Evolutionary conservation across 2,888 invertebrate genomes (phyloP).

Genomic region (Melanargia galathea): DNA sequence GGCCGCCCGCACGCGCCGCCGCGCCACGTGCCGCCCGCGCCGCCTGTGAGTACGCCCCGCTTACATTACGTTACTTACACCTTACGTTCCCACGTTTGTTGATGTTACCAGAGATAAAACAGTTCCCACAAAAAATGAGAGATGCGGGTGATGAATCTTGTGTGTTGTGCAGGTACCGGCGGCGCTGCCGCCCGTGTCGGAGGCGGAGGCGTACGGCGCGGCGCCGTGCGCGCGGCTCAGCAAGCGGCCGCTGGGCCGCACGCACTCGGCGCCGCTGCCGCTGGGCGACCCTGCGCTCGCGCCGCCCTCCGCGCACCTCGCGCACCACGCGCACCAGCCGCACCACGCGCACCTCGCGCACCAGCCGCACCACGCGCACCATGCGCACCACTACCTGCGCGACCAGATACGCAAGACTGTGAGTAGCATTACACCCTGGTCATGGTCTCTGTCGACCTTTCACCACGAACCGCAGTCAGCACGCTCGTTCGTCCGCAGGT

Average conservation of each 20-base stretch:
- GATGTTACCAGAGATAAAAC: background rate
- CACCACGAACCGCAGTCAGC: too few species aligned
- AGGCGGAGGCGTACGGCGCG: slow-evolving; percentile 89
- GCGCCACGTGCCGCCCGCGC: slow-evolving; percentile 83
- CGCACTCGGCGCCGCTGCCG: slow-evolving; percentile 91
- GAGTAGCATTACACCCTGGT: slow-evolving; percentile 16
- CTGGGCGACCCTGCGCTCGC: slow-evolving; percentile 94
- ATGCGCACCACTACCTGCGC: slow-evolving; percentile 81
- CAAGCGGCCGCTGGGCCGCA: slow-evolving; percentile 93
- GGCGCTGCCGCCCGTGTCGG: slow-evolving; percentile 83
- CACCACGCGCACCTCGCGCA: slow-evolving; percentile 91
- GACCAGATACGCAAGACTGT: slow-evolving; percentile 94
- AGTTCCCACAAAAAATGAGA: too few species aligned
- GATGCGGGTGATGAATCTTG: too few species aligned
- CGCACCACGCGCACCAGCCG: slow-evolving; percentile 91
- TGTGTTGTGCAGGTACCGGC: slow-evolving; percentile 47
- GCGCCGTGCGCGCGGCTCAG: slow-evolving; percentile 85
- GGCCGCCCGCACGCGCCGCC: slow-evolving; percentile 90
- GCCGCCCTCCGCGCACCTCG: slow-evolving; percentile 80
- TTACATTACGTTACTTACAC: background rate
- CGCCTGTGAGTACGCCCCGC: slow-evolving; percentile 44
- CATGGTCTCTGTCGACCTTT: too few species aligned
- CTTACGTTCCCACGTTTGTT: too few species aligned
- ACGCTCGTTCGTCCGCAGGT: slow-evolving; percentile 50
- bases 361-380: too few species aligned